These are phyloP conservation scores for Polypterus senegalus DNA, from an alignment of 2,113 vertebrate species.

Conservation along the genomic window DNA sequence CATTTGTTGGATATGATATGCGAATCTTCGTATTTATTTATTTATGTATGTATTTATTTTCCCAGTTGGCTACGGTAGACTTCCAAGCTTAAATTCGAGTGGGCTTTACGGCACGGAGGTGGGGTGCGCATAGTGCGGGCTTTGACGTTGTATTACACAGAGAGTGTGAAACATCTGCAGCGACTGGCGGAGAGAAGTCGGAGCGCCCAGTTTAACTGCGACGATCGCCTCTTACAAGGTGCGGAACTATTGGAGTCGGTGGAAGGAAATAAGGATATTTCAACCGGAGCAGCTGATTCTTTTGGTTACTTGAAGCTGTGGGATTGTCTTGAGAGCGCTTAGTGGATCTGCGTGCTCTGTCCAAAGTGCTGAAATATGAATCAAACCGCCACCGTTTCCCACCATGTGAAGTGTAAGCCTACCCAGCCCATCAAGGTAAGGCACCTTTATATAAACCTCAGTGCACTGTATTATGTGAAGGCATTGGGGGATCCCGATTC, in stretches of 20 bases:
- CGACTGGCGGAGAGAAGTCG: constrained; percentile 7
- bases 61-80: background rate
- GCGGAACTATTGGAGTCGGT: constrained; percentile 7
- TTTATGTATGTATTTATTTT: no score
- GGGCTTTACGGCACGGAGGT: constrained; percentile 5
- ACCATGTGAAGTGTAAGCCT: constrained; percentile 70
- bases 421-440: constrained; percentile 67
- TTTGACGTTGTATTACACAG: background rate
- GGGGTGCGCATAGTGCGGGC: background rate
- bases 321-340: background rate
- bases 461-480: no score
- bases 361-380: constrained; percentile 62
- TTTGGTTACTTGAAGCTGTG: constrained; percentile 32
- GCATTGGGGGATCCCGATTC: no score
- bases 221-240: background rate
- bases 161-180: constrained; percentile 3
- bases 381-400: constrained; percentile 74
- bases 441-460: background rate
- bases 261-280: constrained; percentile 32
- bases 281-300: constrained; percentile 26
- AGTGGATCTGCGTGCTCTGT: constrained; percentile 23
- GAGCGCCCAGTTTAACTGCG: background rate
- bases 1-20: no score
- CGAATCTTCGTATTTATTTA: no score
- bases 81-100: background rate